A percentile compares a stretch with the other conserved stretches of the same genome.
These are phyloP conservation scores for Mesitornis unicolor DNA, from an alignment of 2,113 vertebrate species.

Conservation along the genomic window DNA sequence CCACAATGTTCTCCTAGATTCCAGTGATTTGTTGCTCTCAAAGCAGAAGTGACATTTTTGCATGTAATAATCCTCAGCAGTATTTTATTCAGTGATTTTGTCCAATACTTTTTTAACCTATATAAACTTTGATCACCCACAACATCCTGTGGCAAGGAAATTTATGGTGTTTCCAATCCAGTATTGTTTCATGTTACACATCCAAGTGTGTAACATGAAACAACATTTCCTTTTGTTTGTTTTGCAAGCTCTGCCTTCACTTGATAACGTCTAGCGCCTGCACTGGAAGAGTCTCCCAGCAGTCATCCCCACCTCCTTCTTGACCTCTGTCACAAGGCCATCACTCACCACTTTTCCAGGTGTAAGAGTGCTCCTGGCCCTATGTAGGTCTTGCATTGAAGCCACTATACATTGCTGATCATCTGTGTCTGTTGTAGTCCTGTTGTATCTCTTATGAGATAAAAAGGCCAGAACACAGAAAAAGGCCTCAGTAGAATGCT, in stretches of 20 bases:
- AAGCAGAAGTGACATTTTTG: not conserved
- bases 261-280: not conserved
- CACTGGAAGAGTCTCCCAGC: not conserved
- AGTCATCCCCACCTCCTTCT: not conserved
- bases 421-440: not conserved
- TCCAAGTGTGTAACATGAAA: not conserved
- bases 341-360: not conserved
- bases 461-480: not conserved
- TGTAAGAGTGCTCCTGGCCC: not conserved
- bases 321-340: not conserved
- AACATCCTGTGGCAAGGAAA: not conserved
- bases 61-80: not conserved
- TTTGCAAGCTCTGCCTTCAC: not conserved
- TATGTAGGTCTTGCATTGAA: not conserved
- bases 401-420: rapidly evolving
- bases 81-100: not conserved
- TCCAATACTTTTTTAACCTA: not conserved
- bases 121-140: not conserved
- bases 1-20: not conserved
- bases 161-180: too few species aligned
- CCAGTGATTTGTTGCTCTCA: not conserved
- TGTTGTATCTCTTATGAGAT: not conserved
- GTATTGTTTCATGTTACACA: too few species aligned
- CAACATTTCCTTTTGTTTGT: not conserved
- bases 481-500: not conserved